Evolutionary conservation across 2,113 vertebrate genomes (phyloP).

Genomic region (Rattus norvegicus): GRCr8 NC_086021.1:79759501-79760000

Average conservation of each 20-base stretch:
- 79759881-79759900: neutral
- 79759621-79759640: too few relatives aligned
- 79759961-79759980: neutral
- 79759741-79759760: neutral
- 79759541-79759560: neutral
- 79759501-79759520: neutral
- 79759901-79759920: neutral
- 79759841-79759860: constrained; percentile 16
- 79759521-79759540: neutral
- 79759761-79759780: neutral
- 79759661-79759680: neutral
- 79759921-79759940: neutral
- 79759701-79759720: neutral
- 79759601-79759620: neutral
- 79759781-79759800: neutral
- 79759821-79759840: constrained; percentile 9
- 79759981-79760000: constrained; percentile 6
- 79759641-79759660: too few relatives aligned
- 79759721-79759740: neutral
- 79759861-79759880: neutral
- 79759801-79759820: neutral
- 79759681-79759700: neutral
- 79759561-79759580: neutral
- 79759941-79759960: neutral
- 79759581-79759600: neutral